Base-by-base conservation (phyloP, 2,113 vertebrate genomes). In the Cyprinodon brontotheroides region DNA sequence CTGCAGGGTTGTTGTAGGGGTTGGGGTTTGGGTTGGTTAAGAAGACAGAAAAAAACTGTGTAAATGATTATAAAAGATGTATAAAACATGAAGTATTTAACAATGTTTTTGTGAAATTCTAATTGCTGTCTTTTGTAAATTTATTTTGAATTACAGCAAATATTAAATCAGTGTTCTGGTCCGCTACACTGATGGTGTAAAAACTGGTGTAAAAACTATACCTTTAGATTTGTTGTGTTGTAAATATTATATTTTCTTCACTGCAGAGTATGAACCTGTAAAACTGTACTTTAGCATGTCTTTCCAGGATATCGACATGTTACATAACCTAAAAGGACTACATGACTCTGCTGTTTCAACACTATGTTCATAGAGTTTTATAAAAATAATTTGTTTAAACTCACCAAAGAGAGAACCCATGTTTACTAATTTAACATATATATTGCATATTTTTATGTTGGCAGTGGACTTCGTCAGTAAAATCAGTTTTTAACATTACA, bases 321-420 rank as follows among this genome's bases (percentile, higher is more conserved):
- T 43, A 38, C 48, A 60, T 45, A 65, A 72, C 36, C 48, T 12
- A 17, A 40, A 70, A 70, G 22, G 47, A 64, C 5, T 39, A 15
- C 61, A 47, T 71, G 40, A 61, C 40, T 4, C 41, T 64, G 66
- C 8, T 63, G 11, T 53, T 64, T 68, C 76, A 47, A 68, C 72
- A 65, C 57, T 82, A 67, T 79, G 70, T 80, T 81, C 45, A 80
- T 79, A 74, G 4, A 60, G 22, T 57, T 72, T 48, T 36, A 69
- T 74, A 70, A 61, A 10, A 39, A 43, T 57, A 1, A 72, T 83
- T 69, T 66, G 15, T 84, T 87, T 15, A 68, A 77, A 84, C 37
- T 81, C 90, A 84, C 90, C 89, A 91, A 91, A 91, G 86, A 90
- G 71, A 81, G 11, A n/a, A 75, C 76, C 48, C 64, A 65, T 71